These are phyloP conservation scores for Micronycteris hirsuta DNA, from an alignment of 2,113 vertebrate genomes.

Conservation along the genomic window DNA sequence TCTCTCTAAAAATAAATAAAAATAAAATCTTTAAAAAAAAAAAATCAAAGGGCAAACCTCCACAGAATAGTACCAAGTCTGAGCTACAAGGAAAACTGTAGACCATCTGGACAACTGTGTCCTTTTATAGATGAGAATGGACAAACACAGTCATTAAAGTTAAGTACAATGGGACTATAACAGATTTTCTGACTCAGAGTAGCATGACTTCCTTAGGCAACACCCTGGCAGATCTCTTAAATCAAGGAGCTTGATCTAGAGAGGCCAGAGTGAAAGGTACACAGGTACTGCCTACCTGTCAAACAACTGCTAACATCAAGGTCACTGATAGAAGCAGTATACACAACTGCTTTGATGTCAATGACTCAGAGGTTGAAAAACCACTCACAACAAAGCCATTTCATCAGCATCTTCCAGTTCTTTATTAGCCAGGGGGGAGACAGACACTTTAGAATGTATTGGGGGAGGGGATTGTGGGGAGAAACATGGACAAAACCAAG, in stretches of 20 bases:
- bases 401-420: not conserved
- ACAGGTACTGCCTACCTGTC: not conserved
- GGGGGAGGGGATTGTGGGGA: too few relatives aligned
- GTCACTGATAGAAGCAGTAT: not conserved
- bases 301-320: not conserved
- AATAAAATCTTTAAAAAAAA: too few relatives aligned
- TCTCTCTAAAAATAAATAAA: too few relatives aligned
- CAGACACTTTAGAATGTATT: not conserved
- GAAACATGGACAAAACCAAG: too few relatives aligned
- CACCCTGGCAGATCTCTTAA: not conserved
- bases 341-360: not conserved
- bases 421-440: not conserved
- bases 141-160: not conserved
- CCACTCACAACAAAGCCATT: not conserved
- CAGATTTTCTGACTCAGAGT: not conserved
- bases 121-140: not conserved
- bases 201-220: not conserved
- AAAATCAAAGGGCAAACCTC: not conserved
- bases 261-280: not conserved
- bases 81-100: not conserved
- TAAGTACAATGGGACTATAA: not conserved
- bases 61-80: not conserved
- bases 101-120: not conserved
- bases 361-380: slow-evolving; percentile 38
- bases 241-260: not conserved